These are phyloP conservation scores for Spodoptera exigua DNA, from an alignment of 2,888 invertebrate genomes.

Conservation along the genomic window DNA sequence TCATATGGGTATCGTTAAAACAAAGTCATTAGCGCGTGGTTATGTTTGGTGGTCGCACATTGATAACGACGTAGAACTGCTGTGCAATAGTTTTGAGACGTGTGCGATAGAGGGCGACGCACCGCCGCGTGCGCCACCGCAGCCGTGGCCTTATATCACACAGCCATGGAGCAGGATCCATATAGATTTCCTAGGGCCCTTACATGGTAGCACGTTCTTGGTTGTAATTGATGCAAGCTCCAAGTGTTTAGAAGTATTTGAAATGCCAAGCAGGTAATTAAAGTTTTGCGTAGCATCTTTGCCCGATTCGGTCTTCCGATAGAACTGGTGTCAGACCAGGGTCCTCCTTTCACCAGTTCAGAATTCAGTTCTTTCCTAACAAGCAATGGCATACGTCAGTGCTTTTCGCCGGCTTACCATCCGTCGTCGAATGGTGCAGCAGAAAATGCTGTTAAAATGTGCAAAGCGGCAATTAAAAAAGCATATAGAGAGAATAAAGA, in stretches of 20 bases:
- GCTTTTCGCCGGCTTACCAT: constrained; percentile 16
- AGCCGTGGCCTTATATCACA: constrained; percentile 1
- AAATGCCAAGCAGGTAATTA: constrained; percentile 11
- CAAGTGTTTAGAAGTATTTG: constrained; percentile 17
- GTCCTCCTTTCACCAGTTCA: constrained; percentile 4
- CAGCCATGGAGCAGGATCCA: constrained; percentile 6
- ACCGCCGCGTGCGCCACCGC: not conserved
- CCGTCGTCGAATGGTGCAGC: constrained; percentile 33
- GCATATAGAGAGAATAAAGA: constrained; percentile 19
- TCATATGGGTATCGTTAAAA: constrained; percentile 9
- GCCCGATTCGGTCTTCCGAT: constrained; percentile 14
- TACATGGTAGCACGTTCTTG: not conserved
- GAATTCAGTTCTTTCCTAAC: not conserved
- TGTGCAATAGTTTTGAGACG: constrained; percentile 3
- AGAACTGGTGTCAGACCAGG: constrained; percentile 19
- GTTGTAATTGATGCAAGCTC: constrained; percentile 7
- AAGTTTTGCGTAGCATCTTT: not conserved
- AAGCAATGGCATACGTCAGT: constrained; percentile 9
- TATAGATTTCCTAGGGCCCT: constrained; percentile 8
- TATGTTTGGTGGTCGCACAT: constrained; percentile 17
- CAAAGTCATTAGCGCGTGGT: constrained; percentile 4
- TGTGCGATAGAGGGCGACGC: constrained; percentile 4
- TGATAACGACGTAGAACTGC: not conserved
- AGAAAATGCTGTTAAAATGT: constrained; percentile 16
- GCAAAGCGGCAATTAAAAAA: constrained; percentile 20